A percentile compares a stretch with the other conserved stretches of the same genome.
phyloP scores from a whole-genome alignment of 2,797 vertebrate species.

The Taeniopygia guttata region DNA sequence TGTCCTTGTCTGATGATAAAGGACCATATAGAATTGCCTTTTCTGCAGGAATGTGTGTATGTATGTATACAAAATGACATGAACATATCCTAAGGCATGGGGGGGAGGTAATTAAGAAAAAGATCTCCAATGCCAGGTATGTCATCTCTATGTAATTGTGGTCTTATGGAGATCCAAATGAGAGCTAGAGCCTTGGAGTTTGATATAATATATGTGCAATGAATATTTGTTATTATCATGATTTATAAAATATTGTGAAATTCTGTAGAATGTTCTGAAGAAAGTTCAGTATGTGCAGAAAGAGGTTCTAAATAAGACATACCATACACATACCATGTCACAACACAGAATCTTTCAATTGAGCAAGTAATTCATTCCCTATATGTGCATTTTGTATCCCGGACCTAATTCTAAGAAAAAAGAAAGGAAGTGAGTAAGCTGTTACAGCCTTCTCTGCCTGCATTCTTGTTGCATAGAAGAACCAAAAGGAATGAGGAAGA shows the following conservation, averaged over 20 bases:
- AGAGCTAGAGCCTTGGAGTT: not conserved
- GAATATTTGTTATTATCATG: not conserved
- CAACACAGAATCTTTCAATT: not conserved
- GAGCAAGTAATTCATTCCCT: not conserved
- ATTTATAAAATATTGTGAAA: conserved; percentile 14
- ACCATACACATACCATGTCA: not conserved
- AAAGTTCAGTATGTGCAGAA: not conserved
- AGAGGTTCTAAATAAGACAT: conserved; percentile 7
- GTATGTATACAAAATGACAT: not conserved
- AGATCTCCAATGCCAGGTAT: not conserved
- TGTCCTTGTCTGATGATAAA: not conserved
- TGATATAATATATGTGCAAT: not conserved
- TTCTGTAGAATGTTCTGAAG: conserved; percentile 5
- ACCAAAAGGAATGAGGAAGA: not conserved
- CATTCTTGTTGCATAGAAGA: conserved; percentile 4
- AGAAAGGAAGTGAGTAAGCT: not conserved
- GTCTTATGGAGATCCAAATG: not conserved
- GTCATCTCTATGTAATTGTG: not conserved
- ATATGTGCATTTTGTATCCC: not conserved
- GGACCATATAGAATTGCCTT: not conserved
- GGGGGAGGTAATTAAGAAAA: not conserved
- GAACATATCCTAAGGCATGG: not conserved
- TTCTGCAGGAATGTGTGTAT: not conserved
- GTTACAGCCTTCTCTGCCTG: not conserved
- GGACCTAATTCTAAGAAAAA: not conserved